phyloP scores from a whole-genome alignment of 2,888 invertebrate genomes.

The Loripinus fragilis region DNA sequence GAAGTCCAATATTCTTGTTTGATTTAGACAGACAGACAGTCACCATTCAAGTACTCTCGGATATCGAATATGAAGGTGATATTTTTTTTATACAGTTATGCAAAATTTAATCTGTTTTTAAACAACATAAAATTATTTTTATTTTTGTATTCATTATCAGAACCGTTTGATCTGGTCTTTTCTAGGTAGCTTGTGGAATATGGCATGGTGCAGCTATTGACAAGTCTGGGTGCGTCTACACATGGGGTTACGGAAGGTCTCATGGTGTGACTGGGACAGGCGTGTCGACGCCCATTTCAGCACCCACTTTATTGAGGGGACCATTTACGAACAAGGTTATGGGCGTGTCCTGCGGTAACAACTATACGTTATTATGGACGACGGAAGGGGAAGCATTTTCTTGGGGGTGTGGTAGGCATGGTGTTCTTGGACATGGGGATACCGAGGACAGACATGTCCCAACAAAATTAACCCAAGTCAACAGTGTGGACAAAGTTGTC shows the following conservation, averaged over 20 bases:
- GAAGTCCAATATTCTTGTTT: too few species aligned
- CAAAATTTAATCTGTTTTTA: too few species aligned
- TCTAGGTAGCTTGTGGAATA: slow-evolving; percentile 71
- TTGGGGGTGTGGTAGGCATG: slow-evolving; percentile 71
- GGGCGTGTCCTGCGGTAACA: slow-evolving; percentile 71
- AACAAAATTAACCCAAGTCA: slow-evolving; percentile 42
- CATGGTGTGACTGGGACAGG: slow-evolving; percentile 60
- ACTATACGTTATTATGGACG: slow-evolving; percentile 71
- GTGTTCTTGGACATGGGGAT: slow-evolving; percentile 70
- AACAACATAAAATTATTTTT: too few species aligned
- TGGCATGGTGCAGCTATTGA: slow-evolving; percentile 74
- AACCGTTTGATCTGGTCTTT: slow-evolving; percentile 17
- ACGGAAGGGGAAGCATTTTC: slow-evolving; percentile 63
- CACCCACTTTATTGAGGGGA: slow-evolving; percentile 39
- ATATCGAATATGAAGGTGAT: too few species aligned
- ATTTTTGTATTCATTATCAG: too few species aligned
- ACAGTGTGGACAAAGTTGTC: slow-evolving; percentile 30
- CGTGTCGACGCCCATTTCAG: slow-evolving; percentile 6
- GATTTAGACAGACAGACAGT: too few species aligned
- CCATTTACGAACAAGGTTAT: slow-evolving; percentile 43
- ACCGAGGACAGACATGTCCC: slow-evolving; percentile 51
- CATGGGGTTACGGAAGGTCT: slow-evolving; percentile 73
- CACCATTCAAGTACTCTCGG: too few species aligned
- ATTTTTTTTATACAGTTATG: too few species aligned
- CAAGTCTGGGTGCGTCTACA: slow-evolving; percentile 55